Conservation (phyloP, 2,113 vertebrate species). For the Megalops atlanticus region DNA sequence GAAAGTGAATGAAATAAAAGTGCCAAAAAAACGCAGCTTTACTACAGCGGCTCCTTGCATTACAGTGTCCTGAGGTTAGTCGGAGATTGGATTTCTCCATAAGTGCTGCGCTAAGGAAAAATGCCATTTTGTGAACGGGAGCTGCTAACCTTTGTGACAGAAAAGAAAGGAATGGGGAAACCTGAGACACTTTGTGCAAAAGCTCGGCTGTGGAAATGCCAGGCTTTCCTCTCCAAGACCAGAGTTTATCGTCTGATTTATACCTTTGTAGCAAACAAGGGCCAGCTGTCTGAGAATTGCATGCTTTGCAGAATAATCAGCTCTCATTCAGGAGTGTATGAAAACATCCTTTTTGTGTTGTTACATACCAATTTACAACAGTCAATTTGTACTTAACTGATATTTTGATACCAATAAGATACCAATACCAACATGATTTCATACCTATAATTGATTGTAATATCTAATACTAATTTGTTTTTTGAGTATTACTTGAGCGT, state of each 20-base stretch:
- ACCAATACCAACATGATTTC: too few species aligned
- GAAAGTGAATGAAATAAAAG: not conserved
- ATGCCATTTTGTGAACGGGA: slow-evolving; percentile 44
- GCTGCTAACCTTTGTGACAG: slow-evolving; percentile 46
- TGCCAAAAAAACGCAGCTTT: slow-evolving; percentile 33
- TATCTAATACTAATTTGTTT: too few species aligned
- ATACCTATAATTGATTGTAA: too few species aligned
- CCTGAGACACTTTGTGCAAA: slow-evolving; percentile 48
- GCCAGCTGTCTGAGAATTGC: slow-evolving; percentile 36
- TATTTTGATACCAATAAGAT: too few species aligned
- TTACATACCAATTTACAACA: not conserved
- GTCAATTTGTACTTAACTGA: not conserved
- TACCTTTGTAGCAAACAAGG: slow-evolving; percentile 37
- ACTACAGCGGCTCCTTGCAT: slow-evolving; percentile 42
- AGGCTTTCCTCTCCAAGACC: slow-evolving; percentile 8
- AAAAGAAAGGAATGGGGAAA: slow-evolving; percentile 57
- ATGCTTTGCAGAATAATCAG: not conserved
- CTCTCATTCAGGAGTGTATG: not conserved
- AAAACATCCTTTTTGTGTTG: not conserved
- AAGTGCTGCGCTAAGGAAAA: slow-evolving; percentile 57
- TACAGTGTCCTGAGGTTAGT: slow-evolving; percentile 46
- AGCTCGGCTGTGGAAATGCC: slow-evolving; percentile 41
- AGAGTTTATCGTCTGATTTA: slow-evolving; percentile 36
- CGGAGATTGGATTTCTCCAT: slow-evolving; percentile 59
- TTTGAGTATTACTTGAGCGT: not conserved